phyloP scores from a whole-genome alignment of 92 coral and sea anemone species.

The Hydrozoanthus gracilis region DNA sequence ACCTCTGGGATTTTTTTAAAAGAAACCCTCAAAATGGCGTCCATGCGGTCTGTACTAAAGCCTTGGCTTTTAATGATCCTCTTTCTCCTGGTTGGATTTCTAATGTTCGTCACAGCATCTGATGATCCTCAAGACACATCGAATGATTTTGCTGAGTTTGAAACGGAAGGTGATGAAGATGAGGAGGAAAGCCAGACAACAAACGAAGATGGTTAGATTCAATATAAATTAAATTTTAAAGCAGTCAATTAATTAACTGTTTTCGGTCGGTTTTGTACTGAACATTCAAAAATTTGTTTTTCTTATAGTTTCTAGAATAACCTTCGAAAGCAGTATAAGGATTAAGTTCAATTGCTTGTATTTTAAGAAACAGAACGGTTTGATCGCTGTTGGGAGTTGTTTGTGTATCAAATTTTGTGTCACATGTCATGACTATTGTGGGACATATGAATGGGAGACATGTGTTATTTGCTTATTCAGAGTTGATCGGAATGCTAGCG shows the following conservation, averaged over 20 bases:
- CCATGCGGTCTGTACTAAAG: slow-evolving; percentile 65
- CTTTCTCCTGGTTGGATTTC: slow-evolving; percentile 73
- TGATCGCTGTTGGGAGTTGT: too few relatives aligned
- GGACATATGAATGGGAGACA: too few relatives aligned
- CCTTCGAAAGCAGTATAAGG: too few relatives aligned
- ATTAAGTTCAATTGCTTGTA: too few relatives aligned
- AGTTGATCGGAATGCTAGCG: too few relatives aligned
- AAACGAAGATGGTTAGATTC: slow-evolving; percentile 35
- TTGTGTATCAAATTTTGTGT: too few relatives aligned
- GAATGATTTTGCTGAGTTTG: slow-evolving; percentile 99
- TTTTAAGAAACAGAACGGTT: too few relatives aligned
- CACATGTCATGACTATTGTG: too few relatives aligned
- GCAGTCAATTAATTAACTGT: too few relatives aligned
- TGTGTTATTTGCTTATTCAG: too few relatives aligned
- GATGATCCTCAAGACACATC: slow-evolving; percentile 70
- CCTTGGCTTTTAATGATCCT: slow-evolving; percentile 80
- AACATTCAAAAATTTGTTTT: background rate
- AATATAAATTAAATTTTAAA: background rate
- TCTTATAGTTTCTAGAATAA: too few relatives aligned
- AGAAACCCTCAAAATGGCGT: slow-evolving; percentile 67
- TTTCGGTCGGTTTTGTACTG: background rate
- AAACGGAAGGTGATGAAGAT: slow-evolving; percentile 97
- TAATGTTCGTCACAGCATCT: slow-evolving; percentile 76
- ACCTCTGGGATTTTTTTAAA: slow-evolving; percentile 54
- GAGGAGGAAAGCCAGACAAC: slow-evolving; percentile 75